Percentiles rank a stretch among this genome's conserved stretches.
Evolutionary conservation across 2,888 invertebrate genomes (phyloP).

Genomic region (Hedychridium roseum): DNA sequence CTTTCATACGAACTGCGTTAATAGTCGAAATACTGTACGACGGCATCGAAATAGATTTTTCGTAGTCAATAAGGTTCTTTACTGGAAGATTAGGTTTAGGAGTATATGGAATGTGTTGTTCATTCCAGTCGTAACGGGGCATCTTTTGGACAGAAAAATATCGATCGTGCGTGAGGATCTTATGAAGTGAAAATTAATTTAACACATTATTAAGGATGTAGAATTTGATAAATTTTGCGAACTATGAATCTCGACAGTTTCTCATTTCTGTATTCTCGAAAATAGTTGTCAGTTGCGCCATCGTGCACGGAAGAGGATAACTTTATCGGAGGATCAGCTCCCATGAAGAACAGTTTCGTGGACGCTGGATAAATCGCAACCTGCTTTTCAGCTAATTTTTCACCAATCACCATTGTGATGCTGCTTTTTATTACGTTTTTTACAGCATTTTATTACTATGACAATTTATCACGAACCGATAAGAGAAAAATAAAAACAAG

Average conservation of each 20-base stretch:
- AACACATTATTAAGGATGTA: neutral
- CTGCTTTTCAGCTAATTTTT: neutral
- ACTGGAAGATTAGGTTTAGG: neutral
- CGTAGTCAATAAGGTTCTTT: neutral
- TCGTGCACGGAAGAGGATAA: constrained; percentile 48
- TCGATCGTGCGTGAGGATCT: neutral
- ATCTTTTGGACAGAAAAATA: constrained; percentile 48
- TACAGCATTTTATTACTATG: too few species aligned
- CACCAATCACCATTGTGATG: too few species aligned
- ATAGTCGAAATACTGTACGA: constrained; percentile 42
- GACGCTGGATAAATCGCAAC: constrained; percentile 8
- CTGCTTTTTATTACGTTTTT: too few species aligned
- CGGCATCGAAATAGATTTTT: neutral
- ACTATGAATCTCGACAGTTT: constrained; percentile 61
- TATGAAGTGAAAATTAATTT: neutral
- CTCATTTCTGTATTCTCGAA: constrained; percentile 63
- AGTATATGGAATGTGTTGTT: constrained; percentile 30
- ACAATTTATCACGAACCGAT: too few species aligned
- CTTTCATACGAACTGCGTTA: constrained; percentile 55
- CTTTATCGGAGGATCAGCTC: constrained; percentile 57
- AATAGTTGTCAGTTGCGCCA: constrained; percentile 52
- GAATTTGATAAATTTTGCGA: constrained; percentile 15
- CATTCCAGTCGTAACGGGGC: constrained; percentile 62
- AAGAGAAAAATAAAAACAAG: too few species aligned
- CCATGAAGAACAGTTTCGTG: constrained; percentile 55